Percentiles rank a stretch among this genome's conserved stretches.
Conservation (phyloP, 2,797 vertebrate genomes). For the Rhinophrynus dorsalis region DNA sequence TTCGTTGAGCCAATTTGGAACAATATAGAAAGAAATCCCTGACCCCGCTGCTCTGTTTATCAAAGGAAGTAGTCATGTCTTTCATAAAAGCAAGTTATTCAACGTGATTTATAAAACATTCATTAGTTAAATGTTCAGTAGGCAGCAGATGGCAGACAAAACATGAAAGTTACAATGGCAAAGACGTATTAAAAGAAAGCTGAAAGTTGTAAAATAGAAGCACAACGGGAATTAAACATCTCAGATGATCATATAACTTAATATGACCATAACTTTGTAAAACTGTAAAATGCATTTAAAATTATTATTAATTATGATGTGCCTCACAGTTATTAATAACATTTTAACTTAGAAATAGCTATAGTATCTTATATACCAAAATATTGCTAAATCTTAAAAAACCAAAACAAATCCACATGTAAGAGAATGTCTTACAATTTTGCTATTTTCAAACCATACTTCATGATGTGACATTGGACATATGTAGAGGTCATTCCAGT, state of each 20-base stretch:
- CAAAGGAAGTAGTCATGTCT: slow-evolving; percentile 23
- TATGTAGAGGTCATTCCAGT: no score
- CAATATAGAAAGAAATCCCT: slow-evolving; percentile 38
- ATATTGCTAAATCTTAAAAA: no score
- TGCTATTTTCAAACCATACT: no score
- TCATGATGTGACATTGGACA: no score
- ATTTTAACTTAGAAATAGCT: no score
- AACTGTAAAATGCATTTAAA: background rate
- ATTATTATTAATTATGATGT: no score
- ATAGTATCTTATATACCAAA: no score
- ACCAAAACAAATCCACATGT: no score
- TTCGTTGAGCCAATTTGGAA: slow-evolving; percentile 39
- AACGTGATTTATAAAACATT: slow-evolving; percentile 40
- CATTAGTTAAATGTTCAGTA: slow-evolving; percentile 37
- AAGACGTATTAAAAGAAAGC: slow-evolving; percentile 1
- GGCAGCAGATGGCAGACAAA: background rate
- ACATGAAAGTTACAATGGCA: slow-evolving; percentile 7
- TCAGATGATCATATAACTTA: background rate
- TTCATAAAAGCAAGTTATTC: slow-evolving; percentile 14
- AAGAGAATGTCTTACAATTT: no score
- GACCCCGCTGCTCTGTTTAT: slow-evolving; percentile 43
- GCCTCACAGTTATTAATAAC: no score
- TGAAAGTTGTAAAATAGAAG: slow-evolving; percentile 20
- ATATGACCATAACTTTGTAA: background rate
- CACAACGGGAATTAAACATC: slow-evolving; percentile 9